Evolutionary conservation across 2,113 vertebrate species (phyloP).

Genomic region (Sitta europaea): DNA sequence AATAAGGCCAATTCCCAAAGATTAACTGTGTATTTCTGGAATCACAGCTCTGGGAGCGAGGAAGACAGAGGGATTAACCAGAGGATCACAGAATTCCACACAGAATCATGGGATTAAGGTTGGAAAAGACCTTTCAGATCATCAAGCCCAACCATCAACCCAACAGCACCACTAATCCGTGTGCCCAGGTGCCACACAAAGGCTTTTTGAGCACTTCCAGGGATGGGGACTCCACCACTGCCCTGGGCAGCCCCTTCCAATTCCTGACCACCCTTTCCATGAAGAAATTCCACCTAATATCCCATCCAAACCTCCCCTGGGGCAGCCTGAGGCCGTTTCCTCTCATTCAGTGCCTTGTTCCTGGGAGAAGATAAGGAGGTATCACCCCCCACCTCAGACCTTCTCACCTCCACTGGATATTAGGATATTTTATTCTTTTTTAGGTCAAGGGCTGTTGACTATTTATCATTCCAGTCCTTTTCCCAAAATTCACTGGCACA

Average conservation of each 20-base stretch:
- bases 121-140: neutral
- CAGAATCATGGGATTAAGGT: neutral
- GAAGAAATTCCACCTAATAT: neutral
- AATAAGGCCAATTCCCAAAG: neutral
- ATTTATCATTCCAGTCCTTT: neutral
- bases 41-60: neutral
- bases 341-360: neutral
- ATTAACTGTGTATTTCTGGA: neutral
- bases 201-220: neutral
- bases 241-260: neutral
- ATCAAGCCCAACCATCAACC: neutral
- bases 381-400: neutral
- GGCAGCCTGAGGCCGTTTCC: neutral
- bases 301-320: neutral
- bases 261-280: neutral
- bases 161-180: neutral
- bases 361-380: neutral
- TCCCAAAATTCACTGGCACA: accelerated
- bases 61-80: neutral
- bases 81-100: neutral
- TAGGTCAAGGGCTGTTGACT: neutral
- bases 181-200: neutral
- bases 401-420: neutral
- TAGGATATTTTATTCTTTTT: neutral
- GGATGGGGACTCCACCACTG: neutral